Conservation (phyloP, 2,113 vertebrate species). For the Hypomesus transpacificus region DNA sequence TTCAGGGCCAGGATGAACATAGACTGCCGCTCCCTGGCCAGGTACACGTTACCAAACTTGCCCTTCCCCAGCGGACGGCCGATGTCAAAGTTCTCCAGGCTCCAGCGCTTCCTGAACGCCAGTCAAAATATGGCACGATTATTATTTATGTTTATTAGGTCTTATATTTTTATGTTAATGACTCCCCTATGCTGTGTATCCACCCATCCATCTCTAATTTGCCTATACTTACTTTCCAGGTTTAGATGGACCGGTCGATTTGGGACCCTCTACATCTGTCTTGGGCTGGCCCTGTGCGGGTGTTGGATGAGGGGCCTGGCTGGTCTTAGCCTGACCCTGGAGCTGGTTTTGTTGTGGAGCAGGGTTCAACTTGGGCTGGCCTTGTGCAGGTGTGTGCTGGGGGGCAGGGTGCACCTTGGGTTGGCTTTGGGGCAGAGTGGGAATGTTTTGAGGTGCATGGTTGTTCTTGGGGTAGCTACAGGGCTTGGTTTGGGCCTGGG, state of each 20-base stretch:
- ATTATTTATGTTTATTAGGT: background rate
- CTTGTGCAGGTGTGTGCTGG: constrained; percentile 53
- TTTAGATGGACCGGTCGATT: constrained; percentile 42
- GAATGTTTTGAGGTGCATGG: background rate
- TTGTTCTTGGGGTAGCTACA: too few species aligned
- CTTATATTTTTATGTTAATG: constrained; percentile 38
- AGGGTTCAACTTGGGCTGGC: constrained; percentile 22
- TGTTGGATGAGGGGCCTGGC: constrained; percentile 6
- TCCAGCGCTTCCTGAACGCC: constrained; percentile 82
- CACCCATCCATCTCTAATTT: too few species aligned
- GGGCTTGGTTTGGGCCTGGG: background rate
- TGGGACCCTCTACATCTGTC: background rate
- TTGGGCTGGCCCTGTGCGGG: constrained; percentile 47
- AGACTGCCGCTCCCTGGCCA: constrained; percentile 88
- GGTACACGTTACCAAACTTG: constrained; percentile 97
- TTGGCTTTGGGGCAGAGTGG: background rate
- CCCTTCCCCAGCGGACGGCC: constrained; percentile 92
- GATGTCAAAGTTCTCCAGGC: constrained; percentile 93
- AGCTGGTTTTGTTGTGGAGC: constrained; percentile 28
- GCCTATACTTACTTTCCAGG: constrained; percentile 49
- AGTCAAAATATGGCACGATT: background rate
- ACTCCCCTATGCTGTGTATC: background rate
- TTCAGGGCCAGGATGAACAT: constrained; percentile 96
- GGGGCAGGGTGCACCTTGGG: background rate
- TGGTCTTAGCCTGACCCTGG: constrained; percentile 20